Evolutionary conservation across 35 echinoderm and acorn worm genomes (phyloP), one percentile per base, ranked within the genome.

Genomic region (Patiria miniata): DNA sequence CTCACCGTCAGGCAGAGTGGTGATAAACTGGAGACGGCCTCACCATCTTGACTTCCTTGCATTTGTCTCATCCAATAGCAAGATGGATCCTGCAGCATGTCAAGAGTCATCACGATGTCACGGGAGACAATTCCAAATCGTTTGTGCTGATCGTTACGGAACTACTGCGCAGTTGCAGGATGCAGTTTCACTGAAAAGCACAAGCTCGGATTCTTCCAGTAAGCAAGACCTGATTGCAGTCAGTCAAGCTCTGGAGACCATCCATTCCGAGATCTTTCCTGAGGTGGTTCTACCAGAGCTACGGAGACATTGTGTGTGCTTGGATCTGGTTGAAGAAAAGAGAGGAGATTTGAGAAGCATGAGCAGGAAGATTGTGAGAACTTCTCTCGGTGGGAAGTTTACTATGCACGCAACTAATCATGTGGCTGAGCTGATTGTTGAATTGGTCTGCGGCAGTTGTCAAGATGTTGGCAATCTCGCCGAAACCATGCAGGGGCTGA

Each of bases 11-110:
- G 39, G 39, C 36, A 84, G 18, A 15, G 57, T 58, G 28, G 52
- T 84, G 52, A 84, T 84, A 60, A n/a, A 59, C 82, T 57, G 82
- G 82, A 2, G 82, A 84, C 37, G 82, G 55, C 12, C 37, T 59
- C 82, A 84, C 82, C 38, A 30, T 84, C 38, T 21, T 84, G 82
- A 59, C 82, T 26, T 84, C 82, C 28, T 58, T 84, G 28, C 53
- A 59, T 30, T 37, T 84, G 82, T 84, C 82, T 32, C 82, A 60
- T 39, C 82, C 82, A 5, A 28, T 84, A 18, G 82, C 52, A 8
- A 84, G 82, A 38, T 84, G 51, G 82, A 60, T 84, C 19, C 29
- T 84, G 44, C 51, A 37, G 15, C 82, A 23, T 9, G 37, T 84
- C 51, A 84, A 14, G 9, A 26, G 52, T 37, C 82, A 84, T 19